A percentile compares a stretch with the other conserved stretches of the same genome.
Evolutionary conservation across 2,797 vertebrate species (phyloP).

Genomic region (Tragopan temminckii): DNA sequence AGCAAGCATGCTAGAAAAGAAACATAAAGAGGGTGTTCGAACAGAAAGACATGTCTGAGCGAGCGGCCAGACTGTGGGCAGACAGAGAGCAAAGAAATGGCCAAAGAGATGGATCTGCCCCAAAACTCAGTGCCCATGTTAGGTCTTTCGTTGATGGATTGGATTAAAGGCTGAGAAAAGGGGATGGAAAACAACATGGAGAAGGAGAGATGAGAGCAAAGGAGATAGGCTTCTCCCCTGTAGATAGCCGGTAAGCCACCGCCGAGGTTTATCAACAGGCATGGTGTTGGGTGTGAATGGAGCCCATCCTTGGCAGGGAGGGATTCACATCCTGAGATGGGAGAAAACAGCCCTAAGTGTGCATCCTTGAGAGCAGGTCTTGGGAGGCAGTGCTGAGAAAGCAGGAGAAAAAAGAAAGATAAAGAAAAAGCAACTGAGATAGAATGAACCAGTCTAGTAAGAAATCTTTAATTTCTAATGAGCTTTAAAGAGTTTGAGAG

Average conservation of each 20-base stretch:
- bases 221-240: not conserved
- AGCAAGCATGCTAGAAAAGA: conserved; percentile 26
- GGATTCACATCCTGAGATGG: rapidly evolving
- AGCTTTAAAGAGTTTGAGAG: conserved; percentile 81
- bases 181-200: not conserved
- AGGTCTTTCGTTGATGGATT: not conserved
- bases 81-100: not conserved
- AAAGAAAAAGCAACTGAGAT: conserved; percentile 41
- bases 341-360: not conserved
- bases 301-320: rapidly evolving
- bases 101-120: not conserved
- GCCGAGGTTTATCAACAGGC: not conserved
- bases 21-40: not conserved
- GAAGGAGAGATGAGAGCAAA: not conserved
- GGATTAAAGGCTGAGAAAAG: not conserved
- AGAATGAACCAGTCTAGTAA: conserved; percentile 78
- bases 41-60: not conserved
- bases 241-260: not conserved
- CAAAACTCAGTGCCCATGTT: not conserved
- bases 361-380: not conserved
- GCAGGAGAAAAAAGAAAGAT: not conserved
- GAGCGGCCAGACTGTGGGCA: not conserved
- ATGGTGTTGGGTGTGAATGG: not conserved
- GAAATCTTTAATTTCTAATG: conserved; percentile 86
- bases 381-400: not conserved